These are phyloP conservation scores for Myocastor coypus DNA, from an alignment of 2,113 vertebrate species.

Conservation along the genomic window DNA sequence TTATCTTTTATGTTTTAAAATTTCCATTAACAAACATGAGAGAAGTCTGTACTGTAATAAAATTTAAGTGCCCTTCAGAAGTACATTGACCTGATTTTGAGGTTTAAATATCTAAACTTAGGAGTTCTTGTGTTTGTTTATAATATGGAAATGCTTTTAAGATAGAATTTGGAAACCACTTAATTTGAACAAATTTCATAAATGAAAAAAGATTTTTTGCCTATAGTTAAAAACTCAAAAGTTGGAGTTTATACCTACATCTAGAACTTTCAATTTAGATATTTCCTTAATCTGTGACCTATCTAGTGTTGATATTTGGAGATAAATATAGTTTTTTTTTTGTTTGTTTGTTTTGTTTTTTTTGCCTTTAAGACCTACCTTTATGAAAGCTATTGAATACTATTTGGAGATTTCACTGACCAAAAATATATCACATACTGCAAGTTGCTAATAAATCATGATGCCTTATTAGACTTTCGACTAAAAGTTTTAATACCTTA, in stretches of 20 bases:
- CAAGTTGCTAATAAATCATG: neutral
- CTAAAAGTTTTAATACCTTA: neutral
- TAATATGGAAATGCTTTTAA: constrained; percentile 42
- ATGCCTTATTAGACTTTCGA: neutral
- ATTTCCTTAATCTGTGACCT: neutral
- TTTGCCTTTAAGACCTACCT: neutral
- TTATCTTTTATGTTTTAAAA: neutral
- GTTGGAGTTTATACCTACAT: neutral
- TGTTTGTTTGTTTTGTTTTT: too few relatives aligned
- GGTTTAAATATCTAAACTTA: neutral
- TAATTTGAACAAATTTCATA: constrained; percentile 19
- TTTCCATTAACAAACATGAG: neutral
- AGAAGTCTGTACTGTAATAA: constrained; percentile 16
- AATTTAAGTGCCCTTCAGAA: neutral
- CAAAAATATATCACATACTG: neutral
- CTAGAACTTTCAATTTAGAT: neutral
- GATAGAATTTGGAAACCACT: neutral
- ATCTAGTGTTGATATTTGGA: neutral
- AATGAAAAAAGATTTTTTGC: neutral
- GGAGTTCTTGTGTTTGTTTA: neutral
- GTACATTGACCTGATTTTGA: neutral
- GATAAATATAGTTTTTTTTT: neutral
- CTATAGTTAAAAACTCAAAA: constrained; percentile 22
- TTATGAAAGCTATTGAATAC: neutral
- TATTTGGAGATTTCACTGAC: neutral